Evolutionary conservation across 2,888 invertebrate species (phyloP).

Genomic region (Muschampia plurimacula): DNA sequence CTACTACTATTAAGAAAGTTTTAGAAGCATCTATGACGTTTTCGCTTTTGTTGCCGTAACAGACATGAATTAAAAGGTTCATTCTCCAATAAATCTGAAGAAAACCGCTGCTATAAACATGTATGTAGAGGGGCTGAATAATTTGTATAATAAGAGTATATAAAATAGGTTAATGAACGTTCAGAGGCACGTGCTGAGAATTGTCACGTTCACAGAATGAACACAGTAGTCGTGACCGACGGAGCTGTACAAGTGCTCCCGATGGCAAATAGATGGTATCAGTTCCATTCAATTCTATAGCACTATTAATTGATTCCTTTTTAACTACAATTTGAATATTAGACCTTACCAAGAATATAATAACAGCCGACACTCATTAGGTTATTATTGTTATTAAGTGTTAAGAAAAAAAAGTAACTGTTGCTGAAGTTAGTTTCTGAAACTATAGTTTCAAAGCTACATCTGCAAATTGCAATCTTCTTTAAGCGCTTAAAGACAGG

Average conservation of each 20-base stretch:
- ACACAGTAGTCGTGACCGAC: slow-evolving; percentile 25
- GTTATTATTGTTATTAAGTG: neutral
- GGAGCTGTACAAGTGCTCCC: slow-evolving; percentile 9
- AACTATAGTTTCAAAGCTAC: too few relatives aligned
- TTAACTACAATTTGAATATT: neutral
- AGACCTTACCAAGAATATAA: neutral
- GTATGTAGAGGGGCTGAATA: slow-evolving; percentile 3
- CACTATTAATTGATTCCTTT: neutral
- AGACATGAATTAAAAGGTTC: neutral
- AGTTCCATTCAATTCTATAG: neutral
- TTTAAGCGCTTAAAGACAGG: too few relatives aligned
- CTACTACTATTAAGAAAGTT: neutral
- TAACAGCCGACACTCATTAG: neutral
- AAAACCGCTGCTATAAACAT: too few relatives aligned
- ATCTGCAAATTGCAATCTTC: too few relatives aligned
- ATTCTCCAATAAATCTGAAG: too few relatives aligned
- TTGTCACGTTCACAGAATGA: slow-evolving; percentile 20
- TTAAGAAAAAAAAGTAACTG: neutral
- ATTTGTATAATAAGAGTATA: neutral
- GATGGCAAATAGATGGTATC: slow-evolving; percentile 14
- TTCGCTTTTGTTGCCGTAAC: neutral
- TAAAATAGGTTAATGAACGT: slow-evolving; percentile 19
- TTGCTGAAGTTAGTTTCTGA: neutral
- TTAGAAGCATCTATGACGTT: neutral
- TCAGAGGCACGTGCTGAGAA: slow-evolving; percentile 22